phyloP scores from a whole-genome alignment of 1,140 invertebrate species.

The Epicauta chinensis region DNA sequence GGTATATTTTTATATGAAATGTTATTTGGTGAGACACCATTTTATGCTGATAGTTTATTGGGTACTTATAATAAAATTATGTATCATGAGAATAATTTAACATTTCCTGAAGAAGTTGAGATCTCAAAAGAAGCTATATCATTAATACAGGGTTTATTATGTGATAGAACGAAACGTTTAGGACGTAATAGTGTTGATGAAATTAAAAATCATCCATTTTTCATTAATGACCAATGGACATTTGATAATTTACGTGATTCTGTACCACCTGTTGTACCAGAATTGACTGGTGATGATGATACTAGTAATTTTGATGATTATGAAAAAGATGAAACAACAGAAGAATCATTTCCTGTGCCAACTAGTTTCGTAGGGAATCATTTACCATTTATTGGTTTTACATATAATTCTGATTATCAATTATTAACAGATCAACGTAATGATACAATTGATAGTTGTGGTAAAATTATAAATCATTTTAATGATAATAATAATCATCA shows the following conservation, averaged over 20 bases:
- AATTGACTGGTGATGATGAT: conserved; percentile 92
- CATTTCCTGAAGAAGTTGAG: conserved; percentile 91
- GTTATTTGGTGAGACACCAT: conserved; percentile 97
- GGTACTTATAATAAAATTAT: conserved; percentile 99
- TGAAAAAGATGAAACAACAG: conserved; percentile 81
- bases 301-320: conserved; percentile 98
- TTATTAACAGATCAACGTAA: conserved; percentile 43
- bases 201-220: conserved; percentile 93
- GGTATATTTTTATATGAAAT: conserved; percentile 99
- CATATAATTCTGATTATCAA: conserved; percentile 89
- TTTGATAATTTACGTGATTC: conserved; percentile 93
- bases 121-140: conserved; percentile 88
- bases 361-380: conserved; percentile 99
- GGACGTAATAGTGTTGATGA: conserved; percentile 92
- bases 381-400: conserved; percentile 96
- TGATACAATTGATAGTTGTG: conserved; percentile 56
- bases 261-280: conserved; percentile 94
- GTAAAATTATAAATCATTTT: conserved; percentile 47
- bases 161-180: conserved; percentile 83
- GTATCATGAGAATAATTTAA: conserved; percentile 94
- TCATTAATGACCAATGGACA: conserved; percentile 91
- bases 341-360: conserved; percentile 89
- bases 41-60: conserved; percentile 96
- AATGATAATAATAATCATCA: conserved; percentile 41
- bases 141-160: conserved; percentile 89